A percentile compares a stretch with the other conserved stretches of the same genome.
These are phyloP conservation scores for Tubulanus polymorphus DNA, from an alignment of 2,888 invertebrate species.

Conservation along the genomic window DNA sequence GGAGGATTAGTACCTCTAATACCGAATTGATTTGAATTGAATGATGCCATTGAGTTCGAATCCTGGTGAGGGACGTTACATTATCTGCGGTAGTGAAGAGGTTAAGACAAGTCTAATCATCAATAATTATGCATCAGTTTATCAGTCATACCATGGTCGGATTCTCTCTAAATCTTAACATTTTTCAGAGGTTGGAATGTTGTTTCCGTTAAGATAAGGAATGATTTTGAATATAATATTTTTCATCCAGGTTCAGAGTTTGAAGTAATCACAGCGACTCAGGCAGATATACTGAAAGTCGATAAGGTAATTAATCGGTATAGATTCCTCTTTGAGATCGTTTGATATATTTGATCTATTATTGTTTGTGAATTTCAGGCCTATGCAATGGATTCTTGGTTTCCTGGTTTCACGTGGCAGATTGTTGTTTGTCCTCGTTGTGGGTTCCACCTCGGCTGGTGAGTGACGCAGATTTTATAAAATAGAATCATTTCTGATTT, in stretches of 20 bases:
- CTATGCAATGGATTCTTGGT: constrained; percentile 62
- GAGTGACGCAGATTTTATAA: no score
- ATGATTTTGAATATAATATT: not conserved
- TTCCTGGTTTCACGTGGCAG: constrained; percentile 65
- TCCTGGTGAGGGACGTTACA: no score
- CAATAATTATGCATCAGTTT: no score
- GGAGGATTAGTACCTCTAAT: no score
- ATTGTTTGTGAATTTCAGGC: constrained; percentile 23
- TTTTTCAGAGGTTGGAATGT: no score
- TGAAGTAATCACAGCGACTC: constrained; percentile 35
- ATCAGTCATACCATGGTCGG: not conserved
- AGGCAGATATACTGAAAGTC: constrained; percentile 30
- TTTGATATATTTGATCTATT: not conserved
- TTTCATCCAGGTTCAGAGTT: constrained; percentile 30
- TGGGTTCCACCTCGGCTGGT: constrained; percentile 62
- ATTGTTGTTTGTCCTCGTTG: constrained; percentile 63
- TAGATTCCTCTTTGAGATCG: not conserved
- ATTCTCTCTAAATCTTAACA: not conserved
- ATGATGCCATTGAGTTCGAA: no score
- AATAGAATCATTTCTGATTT: no score
- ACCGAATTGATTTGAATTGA: no score
- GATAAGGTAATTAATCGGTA: constrained; percentile 18
- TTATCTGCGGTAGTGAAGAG: no score
- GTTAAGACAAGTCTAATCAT: not conserved
- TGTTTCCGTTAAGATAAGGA: no score